Conservation (phyloP, 2,888 invertebrate species). For the Eristalinus aeneus region DNA sequence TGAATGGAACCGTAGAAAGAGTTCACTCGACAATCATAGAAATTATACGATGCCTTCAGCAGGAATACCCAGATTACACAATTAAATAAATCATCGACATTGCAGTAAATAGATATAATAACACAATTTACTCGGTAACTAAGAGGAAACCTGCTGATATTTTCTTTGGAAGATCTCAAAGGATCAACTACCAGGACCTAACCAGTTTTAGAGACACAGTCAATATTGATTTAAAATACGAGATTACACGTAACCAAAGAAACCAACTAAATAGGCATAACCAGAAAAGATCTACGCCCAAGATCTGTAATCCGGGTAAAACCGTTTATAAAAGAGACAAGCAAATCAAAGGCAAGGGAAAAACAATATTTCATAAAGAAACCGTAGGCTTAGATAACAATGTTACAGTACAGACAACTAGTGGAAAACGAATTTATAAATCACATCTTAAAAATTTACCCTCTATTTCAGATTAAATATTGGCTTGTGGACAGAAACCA, state of each 20-base stretch:
- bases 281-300: constrained; percentile 35
- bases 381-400: constrained; percentile 48
- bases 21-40: constrained; percentile 60
- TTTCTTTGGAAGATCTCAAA: not conserved
- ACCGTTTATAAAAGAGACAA: constrained; percentile 49
- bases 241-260: constrained; percentile 31
- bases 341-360: constrained; percentile 34
- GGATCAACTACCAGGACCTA: not conserved
- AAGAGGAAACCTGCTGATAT: constrained; percentile 2
- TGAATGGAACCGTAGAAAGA: constrained; percentile 57
- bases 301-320: constrained; percentile 32
- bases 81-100: constrained; percentile 21
- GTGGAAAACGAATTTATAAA: constrained; percentile 29
- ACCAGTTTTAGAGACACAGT: not conserved
- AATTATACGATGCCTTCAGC: constrained; percentile 45
- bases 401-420: constrained; percentile 45
- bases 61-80: constrained; percentile 29
- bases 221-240: not conserved
- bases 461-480: constrained; percentile 11
- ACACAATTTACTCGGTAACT: constrained; percentile 53
- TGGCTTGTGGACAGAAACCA: not conserved
- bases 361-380: constrained; percentile 45
- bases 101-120: constrained; percentile 54
- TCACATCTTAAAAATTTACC: constrained; percentile 19
- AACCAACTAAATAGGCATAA: constrained; percentile 28